Evolutionary conservation across 2,888 invertebrate genomes (phyloP).

Genomic region (Lymantria dispar): DNA sequence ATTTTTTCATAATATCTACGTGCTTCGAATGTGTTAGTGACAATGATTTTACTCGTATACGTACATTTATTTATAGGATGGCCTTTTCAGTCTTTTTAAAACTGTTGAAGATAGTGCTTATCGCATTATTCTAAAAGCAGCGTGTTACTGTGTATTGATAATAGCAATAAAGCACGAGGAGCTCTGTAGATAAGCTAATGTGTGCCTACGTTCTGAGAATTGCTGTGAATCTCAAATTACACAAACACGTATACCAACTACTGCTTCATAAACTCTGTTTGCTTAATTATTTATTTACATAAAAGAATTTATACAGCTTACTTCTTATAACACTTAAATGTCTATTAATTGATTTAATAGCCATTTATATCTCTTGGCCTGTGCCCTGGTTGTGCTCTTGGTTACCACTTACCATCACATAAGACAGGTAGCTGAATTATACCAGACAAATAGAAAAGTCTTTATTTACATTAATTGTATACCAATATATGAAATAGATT

Average conservation of each 20-base stretch:
- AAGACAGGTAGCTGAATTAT: no score
- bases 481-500: no score
- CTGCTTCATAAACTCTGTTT: background rate
- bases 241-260: background rate
- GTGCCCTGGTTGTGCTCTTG: no score
- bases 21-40: slow-evolving; percentile 16
- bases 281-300: no score
- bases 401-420: no score
- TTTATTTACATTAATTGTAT: no score
- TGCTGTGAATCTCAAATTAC: background rate
- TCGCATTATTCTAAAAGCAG: slow-evolving; percentile 10
- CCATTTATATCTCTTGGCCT: no score
- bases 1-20: background rate
- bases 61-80: background rate
- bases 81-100: background rate
- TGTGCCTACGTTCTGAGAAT: background rate
- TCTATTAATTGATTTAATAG: no score
- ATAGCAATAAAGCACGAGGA: slow-evolving; percentile 26
- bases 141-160: slow-evolving; percentile 7
- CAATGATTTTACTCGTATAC: background rate
- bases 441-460: no score
- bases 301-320: no score
- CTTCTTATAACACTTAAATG: no score
- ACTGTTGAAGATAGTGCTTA: slow-evolving; percentile 5
- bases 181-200: background rate